Evolutionary conservation across 2,797 vertebrate species (phyloP).

Genomic region (Okamejei kenojei): DNA sequence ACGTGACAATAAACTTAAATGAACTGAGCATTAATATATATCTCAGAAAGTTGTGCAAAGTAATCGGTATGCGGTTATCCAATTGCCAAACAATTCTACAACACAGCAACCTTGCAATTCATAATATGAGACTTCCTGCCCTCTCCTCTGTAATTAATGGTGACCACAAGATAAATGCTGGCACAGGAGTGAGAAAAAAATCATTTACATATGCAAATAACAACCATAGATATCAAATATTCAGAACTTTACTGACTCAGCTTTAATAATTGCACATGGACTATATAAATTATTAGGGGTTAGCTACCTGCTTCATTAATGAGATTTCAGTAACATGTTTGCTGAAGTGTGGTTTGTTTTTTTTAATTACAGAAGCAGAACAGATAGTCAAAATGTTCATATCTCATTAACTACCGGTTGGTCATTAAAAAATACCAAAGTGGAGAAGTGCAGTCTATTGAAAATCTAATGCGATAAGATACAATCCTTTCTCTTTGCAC

Average conservation of each 20-base stretch:
- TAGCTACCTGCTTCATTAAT: neutral
- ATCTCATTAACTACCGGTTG: conserved; percentile 9
- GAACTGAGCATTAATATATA: neutral
- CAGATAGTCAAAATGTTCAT: neutral
- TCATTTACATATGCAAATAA: neutral
- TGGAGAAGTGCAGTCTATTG: neutral
- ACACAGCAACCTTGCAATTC: neutral
- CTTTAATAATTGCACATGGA: neutral
- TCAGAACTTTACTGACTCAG: neutral
- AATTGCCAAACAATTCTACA: neutral
- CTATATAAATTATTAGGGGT: neutral
- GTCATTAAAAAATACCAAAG: neutral
- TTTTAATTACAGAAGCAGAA: neutral
- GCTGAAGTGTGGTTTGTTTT: neutral
- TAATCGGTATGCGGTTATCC: neutral
- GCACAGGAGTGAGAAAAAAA: too few relatives aligned
- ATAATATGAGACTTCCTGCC: neutral
- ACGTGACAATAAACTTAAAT: too few relatives aligned
- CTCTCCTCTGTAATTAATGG: too few relatives aligned
- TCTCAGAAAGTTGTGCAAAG: neutral
- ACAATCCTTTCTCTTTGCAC: neutral
- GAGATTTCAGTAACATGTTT: neutral
- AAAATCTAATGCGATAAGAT: neutral
- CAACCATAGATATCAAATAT: neutral
- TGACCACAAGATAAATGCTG: too few relatives aligned